These are phyloP conservation scores for Melanotaenia trifasciata DNA, from an alignment of 2,797 vertebrate species.

Conservation along the genomic window DNA sequence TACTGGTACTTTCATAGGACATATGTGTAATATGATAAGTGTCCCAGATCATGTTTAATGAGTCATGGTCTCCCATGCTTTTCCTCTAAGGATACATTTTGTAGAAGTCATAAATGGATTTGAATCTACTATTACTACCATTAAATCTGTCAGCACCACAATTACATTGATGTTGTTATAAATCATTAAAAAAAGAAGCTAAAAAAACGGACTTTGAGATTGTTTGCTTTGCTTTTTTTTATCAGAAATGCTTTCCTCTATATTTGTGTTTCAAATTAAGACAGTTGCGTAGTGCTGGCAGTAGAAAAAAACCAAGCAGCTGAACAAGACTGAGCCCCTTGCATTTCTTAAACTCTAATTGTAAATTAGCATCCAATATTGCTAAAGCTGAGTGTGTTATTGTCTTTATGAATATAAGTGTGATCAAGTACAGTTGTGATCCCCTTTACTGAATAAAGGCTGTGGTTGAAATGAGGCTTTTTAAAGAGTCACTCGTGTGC, in stretches of 20 bases:
- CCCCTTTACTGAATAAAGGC: not conserved
- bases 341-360: too few species aligned
- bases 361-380: too few species aligned
- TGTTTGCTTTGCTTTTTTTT: not conserved
- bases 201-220: not conserved
- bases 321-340: too few species aligned
- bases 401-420: not conserved
- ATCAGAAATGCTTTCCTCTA: not conserved
- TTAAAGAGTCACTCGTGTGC: not conserved
- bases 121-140: not conserved
- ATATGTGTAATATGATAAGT: not conserved
- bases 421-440: slow-evolving; percentile 1
- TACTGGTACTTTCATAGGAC: not conserved
- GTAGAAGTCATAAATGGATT: not conserved
- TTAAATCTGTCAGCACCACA: not conserved
- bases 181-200: not conserved
- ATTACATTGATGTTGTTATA: not conserved
- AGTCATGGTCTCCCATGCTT: not conserved
- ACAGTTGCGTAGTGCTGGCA: not conserved
- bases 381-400: not conserved
- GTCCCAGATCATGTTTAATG: not conserved
- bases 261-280: not conserved
- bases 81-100: not conserved
- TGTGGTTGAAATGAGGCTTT: slow-evolving; percentile 17
- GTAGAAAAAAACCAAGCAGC: too few species aligned